These are phyloP conservation scores for Eupithecia subumbrata DNA, from an alignment of 2,888 invertebrate species.

Conservation along the genomic window DNA sequence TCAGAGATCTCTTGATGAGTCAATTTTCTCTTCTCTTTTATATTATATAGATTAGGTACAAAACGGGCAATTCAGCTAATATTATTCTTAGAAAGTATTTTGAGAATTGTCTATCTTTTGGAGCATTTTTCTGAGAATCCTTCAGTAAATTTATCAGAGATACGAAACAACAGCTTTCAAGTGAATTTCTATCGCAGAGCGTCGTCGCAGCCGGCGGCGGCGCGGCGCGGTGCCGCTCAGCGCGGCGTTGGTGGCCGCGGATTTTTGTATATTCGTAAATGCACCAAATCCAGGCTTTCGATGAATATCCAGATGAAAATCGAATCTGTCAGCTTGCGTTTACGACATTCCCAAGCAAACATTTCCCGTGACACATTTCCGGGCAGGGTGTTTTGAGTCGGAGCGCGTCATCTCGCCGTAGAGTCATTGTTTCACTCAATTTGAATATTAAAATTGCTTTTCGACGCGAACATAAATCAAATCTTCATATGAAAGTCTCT, in stretches of 20 bases:
- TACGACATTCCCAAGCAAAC: background rate
- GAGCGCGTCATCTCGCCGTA: background rate
- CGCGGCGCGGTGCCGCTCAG: background rate
- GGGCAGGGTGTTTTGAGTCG: background rate
- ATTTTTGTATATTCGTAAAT: background rate
- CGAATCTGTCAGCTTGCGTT: constrained; percentile 8
- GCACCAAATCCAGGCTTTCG: constrained; percentile 13
- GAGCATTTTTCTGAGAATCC: background rate
- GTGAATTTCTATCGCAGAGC: background rate
- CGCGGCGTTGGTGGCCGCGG: background rate
- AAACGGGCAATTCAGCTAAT: background rate
- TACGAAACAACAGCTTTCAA: background rate
- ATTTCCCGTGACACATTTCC: background rate
- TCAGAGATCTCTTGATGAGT: too few relatives aligned
- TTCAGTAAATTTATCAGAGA: background rate
- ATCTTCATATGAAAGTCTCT: constrained; percentile 36
- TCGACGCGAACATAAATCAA: constrained; percentile 32
- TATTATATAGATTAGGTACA: too few relatives aligned
- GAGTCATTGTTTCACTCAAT: constrained; percentile 27
- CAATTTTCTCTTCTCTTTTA: too few relatives aligned
- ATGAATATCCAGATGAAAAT: constrained; percentile 23
- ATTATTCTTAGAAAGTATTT: background rate
- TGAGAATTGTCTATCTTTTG: background rate
- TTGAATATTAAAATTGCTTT: constrained; percentile 33
- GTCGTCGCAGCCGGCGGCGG: background rate